Conservation (phyloP, 2,888 invertebrate species). For the Cyrtodaria siliqua region DNA sequence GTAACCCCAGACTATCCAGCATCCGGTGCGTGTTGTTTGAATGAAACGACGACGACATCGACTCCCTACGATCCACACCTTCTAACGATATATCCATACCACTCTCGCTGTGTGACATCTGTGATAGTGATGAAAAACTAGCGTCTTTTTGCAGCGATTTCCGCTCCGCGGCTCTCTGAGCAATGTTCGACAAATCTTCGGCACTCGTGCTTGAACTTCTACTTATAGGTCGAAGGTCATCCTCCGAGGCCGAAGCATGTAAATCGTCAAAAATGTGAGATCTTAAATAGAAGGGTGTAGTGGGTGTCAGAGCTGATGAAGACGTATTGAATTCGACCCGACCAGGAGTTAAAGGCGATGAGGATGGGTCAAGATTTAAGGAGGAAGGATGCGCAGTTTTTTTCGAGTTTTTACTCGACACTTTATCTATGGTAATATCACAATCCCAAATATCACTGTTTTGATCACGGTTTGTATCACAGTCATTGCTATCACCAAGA, state of each 20-base stretch:
- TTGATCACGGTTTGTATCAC: conserved; percentile 34
- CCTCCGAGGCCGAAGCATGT: conserved; percentile 68
- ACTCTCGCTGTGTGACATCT: conserved; percentile 59
- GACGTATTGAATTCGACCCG: conserved; percentile 29
- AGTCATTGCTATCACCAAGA: conserved; percentile 4
- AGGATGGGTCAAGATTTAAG: conserved; percentile 15
- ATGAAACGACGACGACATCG: conserved; percentile 33
- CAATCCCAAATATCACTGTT: conserved; percentile 25
- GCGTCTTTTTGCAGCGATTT: conserved; percentile 37
- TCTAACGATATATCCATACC: conserved; percentile 37
- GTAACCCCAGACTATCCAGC: conserved; percentile 75
- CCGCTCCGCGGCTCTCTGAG: conserved; percentile 52
- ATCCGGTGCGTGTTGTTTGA: conserved; percentile 52
- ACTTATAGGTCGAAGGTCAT: conserved; percentile 71
- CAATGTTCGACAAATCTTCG: conserved; percentile 76
- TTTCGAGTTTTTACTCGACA: not conserved
- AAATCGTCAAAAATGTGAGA: conserved; percentile 67
- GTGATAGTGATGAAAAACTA: conserved; percentile 47
- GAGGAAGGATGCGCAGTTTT: conserved; percentile 9
- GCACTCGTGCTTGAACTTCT: conserved; percentile 81
- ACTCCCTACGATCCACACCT: conserved; percentile 37
- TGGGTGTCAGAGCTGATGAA: conserved; percentile 42
- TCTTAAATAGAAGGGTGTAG: conserved; percentile 75
- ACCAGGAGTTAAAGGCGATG: not conserved
- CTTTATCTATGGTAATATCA: conserved; percentile 8